Percentiles rank a stretch among this genome's conserved stretches.
phyloP scores from a whole-genome alignment of 2,797 vertebrate species.

The Eulemur albifrons region DNA sequence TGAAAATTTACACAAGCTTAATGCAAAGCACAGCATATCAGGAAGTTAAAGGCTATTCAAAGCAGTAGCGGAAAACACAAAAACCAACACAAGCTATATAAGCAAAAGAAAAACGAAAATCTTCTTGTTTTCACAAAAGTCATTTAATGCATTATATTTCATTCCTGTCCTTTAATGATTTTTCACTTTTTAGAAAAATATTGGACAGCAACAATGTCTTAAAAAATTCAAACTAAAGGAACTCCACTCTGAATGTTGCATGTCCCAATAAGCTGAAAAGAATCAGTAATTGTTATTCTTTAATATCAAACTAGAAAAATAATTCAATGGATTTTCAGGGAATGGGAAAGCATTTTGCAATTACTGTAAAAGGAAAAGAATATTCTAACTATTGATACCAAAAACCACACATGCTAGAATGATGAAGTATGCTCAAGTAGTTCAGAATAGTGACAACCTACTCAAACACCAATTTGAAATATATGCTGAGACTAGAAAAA shows the following conservation, averaged over 20 bases:
- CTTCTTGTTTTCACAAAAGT: background rate
- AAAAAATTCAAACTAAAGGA: slow-evolving; percentile 25
- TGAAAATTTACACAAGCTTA: slow-evolving; percentile 46
- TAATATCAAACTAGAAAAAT: slow-evolving; percentile 37
- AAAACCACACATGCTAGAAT: background rate
- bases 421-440: background rate
- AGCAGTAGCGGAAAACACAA: slow-evolving; percentile 58
- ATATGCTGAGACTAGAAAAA: background rate
- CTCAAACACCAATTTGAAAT: background rate
- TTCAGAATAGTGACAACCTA: background rate
- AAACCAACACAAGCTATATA: slow-evolving; percentile 16
- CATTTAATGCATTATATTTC: background rate
- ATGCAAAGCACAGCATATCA: slow-evolving; percentile 22
- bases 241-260: background rate
- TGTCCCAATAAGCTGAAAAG: background rate
- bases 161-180: slow-evolving; percentile 50
- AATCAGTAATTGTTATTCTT: background rate
- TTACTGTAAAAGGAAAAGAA: slow-evolving; percentile 2
- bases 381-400: background rate
- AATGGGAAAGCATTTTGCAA: background rate
- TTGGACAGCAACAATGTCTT: background rate
- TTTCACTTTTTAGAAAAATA: slow-evolving; percentile 32
- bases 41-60: slow-evolving; percentile 36
- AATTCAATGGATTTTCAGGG: background rate
- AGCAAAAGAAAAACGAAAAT: slow-evolving; percentile 46